phyloP scores from a whole-genome alignment of 2,888 invertebrate species.

The Aricia artaxerxes region DNA sequence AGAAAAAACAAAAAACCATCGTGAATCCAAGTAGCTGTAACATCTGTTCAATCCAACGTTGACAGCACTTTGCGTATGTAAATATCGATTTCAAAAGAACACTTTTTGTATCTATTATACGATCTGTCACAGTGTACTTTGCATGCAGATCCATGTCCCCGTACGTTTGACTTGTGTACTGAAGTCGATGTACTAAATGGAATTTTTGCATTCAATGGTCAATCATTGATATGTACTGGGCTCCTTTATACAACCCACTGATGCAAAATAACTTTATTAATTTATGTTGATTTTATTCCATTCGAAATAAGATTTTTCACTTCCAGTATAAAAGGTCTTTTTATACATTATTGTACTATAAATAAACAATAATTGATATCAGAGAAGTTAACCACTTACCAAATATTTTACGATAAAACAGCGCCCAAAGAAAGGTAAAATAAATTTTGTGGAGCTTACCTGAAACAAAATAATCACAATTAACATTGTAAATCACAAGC shows the following conservation, averaged over 20 bases:
- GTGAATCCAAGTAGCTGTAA: not conserved
- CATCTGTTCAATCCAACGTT: slow-evolving; percentile 12
- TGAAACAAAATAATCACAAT: slow-evolving; percentile 32
- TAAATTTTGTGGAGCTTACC: slow-evolving; percentile 20
- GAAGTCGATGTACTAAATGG: slow-evolving; percentile 45
- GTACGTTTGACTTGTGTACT: slow-evolving; percentile 41
- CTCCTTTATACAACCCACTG: slow-evolving; percentile 21
- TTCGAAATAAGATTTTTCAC: slow-evolving; percentile 12
- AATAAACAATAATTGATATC: not conserved
- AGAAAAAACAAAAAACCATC: not conserved
- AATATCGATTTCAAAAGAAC: slow-evolving; percentile 28
- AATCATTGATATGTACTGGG: slow-evolving; percentile 44
- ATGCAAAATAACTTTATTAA: slow-evolving; percentile 31
- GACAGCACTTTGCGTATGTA: slow-evolving; percentile 27
- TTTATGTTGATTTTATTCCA: slow-evolving; percentile 18
- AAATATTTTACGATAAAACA: too few species aligned
- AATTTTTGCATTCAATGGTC: slow-evolving; percentile 48
- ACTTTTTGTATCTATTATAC: slow-evolving; percentile 28
- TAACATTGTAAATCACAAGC: not conserved
- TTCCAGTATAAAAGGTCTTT: not conserved
- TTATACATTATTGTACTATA: not conserved
- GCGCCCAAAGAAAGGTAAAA: not conserved
- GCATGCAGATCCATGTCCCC: slow-evolving; percentile 42
- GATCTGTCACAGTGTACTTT: slow-evolving; percentile 35
- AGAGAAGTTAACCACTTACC: too few species aligned